A percentile compares a stretch with the other conserved stretches of the same genome.
Evolutionary conservation across 2,113 vertebrate genomes (phyloP).

Genomic region (Odobenus rosmarus): DNA sequence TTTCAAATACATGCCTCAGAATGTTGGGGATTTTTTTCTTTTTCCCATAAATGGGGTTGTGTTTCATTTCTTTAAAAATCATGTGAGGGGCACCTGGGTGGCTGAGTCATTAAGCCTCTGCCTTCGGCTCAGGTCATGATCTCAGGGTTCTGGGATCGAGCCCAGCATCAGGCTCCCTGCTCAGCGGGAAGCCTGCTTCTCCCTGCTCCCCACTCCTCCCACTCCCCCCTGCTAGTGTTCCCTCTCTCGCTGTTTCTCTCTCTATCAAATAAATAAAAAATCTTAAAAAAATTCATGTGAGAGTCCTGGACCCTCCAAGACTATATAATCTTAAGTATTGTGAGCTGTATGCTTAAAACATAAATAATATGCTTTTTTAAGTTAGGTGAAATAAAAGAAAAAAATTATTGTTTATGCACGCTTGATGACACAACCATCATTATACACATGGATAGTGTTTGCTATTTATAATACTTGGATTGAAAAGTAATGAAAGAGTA

Average conservation of each 20-base stretch:
- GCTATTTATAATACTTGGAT: conserved; percentile 26
- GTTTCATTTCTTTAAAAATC: conserved; percentile 13
- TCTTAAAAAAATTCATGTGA: neutral
- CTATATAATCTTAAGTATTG: neutral
- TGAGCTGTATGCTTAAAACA: neutral
- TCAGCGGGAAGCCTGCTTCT: too few species aligned
- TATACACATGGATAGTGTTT: conserved; percentile 35
- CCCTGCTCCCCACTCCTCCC: too few species aligned
- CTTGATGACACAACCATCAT: conserved; percentile 15
- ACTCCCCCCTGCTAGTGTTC: too few species aligned
- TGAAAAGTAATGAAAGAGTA: conserved; percentile 58
- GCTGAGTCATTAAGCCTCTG: too few species aligned
- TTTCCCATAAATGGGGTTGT: neutral
- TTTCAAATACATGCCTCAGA: neutral
- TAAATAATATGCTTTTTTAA: neutral
- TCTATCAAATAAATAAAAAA: too few species aligned
- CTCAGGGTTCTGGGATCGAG: too few species aligned
- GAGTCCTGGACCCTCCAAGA: neutral
- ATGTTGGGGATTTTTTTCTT: neutral
- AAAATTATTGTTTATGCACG: conserved; percentile 1
- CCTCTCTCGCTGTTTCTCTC: too few species aligned
- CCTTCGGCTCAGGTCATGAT: too few species aligned
- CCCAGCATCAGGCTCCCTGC: too few species aligned
- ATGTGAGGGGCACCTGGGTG: neutral
- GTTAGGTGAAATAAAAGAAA: neutral